A percentile compares a stretch with the other conserved stretches of the same genome.
These are phyloP conservation scores for Eristalis arbustorum DNA, from an alignment of 2,888 invertebrate species.

Conservation along the genomic window DNA sequence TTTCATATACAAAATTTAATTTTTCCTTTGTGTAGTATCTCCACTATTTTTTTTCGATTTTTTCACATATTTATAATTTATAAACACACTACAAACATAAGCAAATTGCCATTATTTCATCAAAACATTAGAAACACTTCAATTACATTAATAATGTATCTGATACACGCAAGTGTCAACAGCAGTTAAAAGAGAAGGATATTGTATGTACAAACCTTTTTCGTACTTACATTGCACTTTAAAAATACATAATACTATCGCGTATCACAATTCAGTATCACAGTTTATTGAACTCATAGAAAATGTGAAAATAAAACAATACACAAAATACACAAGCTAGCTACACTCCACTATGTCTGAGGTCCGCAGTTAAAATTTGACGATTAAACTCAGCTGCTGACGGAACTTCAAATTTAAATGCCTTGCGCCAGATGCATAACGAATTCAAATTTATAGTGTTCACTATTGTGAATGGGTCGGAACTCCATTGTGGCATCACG, in stretches of 20 bases:
- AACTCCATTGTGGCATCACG: neutral
- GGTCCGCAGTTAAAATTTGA: constrained; percentile 11
- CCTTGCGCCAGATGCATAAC: constrained; percentile 35
- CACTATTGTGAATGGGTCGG: constrained; percentile 40
- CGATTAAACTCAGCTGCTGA: constrained; percentile 26
- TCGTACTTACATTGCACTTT: constrained; percentile 27
- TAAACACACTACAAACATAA: too few species aligned
- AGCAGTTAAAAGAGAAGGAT: neutral
- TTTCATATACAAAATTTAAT: too few species aligned
- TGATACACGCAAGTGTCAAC: too few species aligned
- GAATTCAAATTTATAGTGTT: constrained; percentile 1
- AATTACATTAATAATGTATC: too few species aligned
- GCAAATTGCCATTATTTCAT: too few species aligned
- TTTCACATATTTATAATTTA: too few species aligned
- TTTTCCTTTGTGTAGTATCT: too few species aligned
- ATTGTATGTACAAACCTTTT: neutral
- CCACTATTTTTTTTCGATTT: too few species aligned
- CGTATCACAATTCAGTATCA: constrained; percentile 45
- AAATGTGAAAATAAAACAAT: neutral
- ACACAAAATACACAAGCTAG: neutral
- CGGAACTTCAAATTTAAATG: constrained; percentile 21
- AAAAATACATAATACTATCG: neutral
- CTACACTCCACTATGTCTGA: constrained; percentile 27
- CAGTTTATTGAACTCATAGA: neutral
- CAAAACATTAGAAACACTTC: too few species aligned